phyloP scores from a whole-genome alignment of 2,113 vertebrate genomes.

The Anseranas semipalmata region DNA sequence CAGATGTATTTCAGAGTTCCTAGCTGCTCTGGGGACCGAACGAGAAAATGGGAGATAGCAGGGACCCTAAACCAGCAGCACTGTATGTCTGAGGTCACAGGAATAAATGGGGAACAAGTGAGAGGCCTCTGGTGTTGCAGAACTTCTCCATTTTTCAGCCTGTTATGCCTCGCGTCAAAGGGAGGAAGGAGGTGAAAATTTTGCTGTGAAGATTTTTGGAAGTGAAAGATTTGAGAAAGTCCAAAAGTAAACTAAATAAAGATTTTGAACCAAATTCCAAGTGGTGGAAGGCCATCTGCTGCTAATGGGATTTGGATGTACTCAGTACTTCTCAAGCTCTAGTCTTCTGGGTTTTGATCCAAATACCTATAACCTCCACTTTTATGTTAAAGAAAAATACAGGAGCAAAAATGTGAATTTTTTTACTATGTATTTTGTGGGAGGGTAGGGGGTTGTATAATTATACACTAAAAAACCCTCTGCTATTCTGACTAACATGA shows the following conservation, averaged over 20 bases:
- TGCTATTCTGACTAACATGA: not conserved
- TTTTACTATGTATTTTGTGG: not conserved
- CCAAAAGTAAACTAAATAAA: not conserved
- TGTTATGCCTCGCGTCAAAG: rapidly evolving
- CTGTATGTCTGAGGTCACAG: not conserved
- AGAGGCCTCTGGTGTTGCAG: not conserved
- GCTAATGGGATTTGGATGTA: not conserved
- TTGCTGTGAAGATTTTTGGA: not conserved
- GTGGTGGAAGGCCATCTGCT: not conserved
- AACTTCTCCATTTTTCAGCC: not conserved
- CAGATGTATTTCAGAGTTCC: not conserved
- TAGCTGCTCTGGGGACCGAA: not conserved
- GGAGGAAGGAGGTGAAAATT: not conserved
- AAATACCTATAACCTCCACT: not conserved
- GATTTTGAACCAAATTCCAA: not conserved
- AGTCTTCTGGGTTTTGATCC: not conserved
- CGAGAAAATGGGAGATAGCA: not conserved
- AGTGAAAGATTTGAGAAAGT: not conserved
- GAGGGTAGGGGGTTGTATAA: too few species aligned
- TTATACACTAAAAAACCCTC: not conserved
- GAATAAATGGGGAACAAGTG: not conserved
- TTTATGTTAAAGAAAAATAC: not conserved
- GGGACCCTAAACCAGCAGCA: not conserved
- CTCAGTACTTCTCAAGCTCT: not conserved
- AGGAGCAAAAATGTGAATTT: not conserved